These are phyloP conservation scores for Chondrosia reniformis DNA, from an alignment of 37 sponge, comb jelly and placozoan species.

Conservation along the genomic window DNA sequence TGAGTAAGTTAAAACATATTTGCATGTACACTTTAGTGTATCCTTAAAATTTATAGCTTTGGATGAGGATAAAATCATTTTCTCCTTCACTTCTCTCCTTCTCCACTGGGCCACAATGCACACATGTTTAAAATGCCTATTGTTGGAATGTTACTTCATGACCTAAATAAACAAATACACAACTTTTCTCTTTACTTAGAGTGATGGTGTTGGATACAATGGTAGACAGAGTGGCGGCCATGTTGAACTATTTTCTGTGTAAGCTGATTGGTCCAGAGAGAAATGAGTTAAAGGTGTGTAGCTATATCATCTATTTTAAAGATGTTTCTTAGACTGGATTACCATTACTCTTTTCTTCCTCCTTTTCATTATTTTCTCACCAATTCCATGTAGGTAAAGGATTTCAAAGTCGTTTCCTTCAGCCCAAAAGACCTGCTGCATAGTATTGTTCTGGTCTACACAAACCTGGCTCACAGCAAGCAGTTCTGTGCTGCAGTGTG, in stretches of 20 bases:
- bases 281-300: constrained; percentile 72
- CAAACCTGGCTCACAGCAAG: constrained; percentile 59
- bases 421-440: constrained; percentile 74
- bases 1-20: background rate
- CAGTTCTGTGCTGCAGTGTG: constrained; percentile 84
- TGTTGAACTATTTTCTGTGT: constrained; percentile 93
- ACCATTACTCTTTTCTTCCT: background rate
- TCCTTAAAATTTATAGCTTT: background rate
- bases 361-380: background rate
- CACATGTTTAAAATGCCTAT: too few species aligned
- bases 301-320: background rate
- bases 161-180: too few species aligned
- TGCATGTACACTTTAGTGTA: background rate
- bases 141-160: too few species aligned
- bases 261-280: constrained; percentile 88
- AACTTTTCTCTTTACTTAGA: background rate
- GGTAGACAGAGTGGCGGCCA: constrained; percentile 89
- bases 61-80: background rate
- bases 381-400: constrained; percentile 54
- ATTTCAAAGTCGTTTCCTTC: constrained; percentile 72
- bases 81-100: background rate
- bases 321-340: background rate
- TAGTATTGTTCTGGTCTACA: constrained; percentile 67
- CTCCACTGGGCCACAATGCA: too few species aligned
- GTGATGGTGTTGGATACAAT: constrained; percentile 29